phyloP scores from a whole-genome alignment of 2,888 invertebrate genomes.

The Aleiodes testaceus region DNA sequence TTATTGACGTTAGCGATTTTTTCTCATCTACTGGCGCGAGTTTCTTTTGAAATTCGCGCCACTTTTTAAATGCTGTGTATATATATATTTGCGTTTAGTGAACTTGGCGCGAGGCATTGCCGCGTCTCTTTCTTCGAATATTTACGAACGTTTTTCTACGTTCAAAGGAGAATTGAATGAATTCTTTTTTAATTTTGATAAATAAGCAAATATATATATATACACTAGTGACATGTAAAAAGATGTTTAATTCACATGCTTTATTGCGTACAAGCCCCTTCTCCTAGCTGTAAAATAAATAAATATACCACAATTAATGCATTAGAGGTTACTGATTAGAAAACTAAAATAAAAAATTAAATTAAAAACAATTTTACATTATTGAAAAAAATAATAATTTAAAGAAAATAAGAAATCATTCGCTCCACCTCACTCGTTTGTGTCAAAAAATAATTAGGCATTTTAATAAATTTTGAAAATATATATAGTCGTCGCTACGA shows the following conservation, averaged over 20 bases:
- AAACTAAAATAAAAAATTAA: constrained; percentile 56
- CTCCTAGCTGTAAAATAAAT: constrained; percentile 71
- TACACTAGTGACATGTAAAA: constrained; percentile 58
- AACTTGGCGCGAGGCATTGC: too few relatives aligned
- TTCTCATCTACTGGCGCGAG: constrained; percentile 20
- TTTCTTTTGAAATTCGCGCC: constrained; percentile 39
- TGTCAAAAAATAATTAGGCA: constrained; percentile 13
- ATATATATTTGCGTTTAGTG: constrained; percentile 17
- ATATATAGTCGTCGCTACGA: constrained; percentile 39
- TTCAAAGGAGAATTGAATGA: constrained; percentile 43
- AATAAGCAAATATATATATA: constrained; percentile 57
- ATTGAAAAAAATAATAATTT: constrained; percentile 13
- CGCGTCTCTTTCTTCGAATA: too few relatives aligned
- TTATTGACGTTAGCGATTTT: constrained; percentile 40
- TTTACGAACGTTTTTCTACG: neutral
- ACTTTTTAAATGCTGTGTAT: constrained; percentile 37
- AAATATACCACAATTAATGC: constrained; percentile 53
- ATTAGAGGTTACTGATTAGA: constrained; percentile 53
- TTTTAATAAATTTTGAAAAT: constrained; percentile 15
- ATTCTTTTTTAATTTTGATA: constrained; percentile 28
- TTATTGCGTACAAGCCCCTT: constrained; percentile 68
- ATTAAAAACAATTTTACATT: constrained; percentile 47
- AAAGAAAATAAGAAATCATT: constrained; percentile 24
- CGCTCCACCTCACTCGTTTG: constrained; percentile 14
- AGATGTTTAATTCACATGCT: constrained; percentile 61